Conservation (phyloP, 2,797 vertebrate species). For the Argentina silus region DNA sequence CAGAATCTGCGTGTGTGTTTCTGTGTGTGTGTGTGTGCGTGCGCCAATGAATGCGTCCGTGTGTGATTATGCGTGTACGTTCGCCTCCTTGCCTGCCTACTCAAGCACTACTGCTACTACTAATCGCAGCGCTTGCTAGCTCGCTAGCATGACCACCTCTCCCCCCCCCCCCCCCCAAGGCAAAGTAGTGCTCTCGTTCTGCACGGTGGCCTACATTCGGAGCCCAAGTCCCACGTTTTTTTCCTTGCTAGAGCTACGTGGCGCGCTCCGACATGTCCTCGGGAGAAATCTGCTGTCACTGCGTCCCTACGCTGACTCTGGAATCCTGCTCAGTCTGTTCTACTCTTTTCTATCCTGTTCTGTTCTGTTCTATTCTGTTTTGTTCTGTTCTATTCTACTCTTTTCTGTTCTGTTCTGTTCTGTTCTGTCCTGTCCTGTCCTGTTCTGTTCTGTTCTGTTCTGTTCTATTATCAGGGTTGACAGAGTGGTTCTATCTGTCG, state of each 20-base stretch:
- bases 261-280: constrained; percentile 50
- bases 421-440: no score
- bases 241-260: constrained; percentile 31
- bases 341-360: no score
- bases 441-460: no score
- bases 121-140: constrained; percentile 25
- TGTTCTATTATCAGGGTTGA: no score
- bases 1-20: not conserved
- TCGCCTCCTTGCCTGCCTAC: constrained; percentile 19
- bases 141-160: constrained; percentile 28
- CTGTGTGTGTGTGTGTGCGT: constrained; percentile 4
- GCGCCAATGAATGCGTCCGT: no score
- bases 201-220: constrained; percentile 70
- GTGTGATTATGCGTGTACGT: not conserved
- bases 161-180: constrained; percentile 59
- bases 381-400: no score
- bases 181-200: constrained; percentile 55
- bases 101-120: constrained; percentile 1
- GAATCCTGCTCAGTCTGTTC: constrained; percentile 33
- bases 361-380: no score
- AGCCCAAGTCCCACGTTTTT: constrained; percentile 38
- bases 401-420: no score
- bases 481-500: no score
- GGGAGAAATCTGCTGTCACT: constrained; percentile 42
- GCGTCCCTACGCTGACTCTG: constrained; percentile 37